Percentiles rank a stretch among this genome's conserved stretches.
Evolutionary conservation across 2,888 invertebrate genomes (phyloP).

Genomic region (Caenorhabditis doughertyi): DNA sequence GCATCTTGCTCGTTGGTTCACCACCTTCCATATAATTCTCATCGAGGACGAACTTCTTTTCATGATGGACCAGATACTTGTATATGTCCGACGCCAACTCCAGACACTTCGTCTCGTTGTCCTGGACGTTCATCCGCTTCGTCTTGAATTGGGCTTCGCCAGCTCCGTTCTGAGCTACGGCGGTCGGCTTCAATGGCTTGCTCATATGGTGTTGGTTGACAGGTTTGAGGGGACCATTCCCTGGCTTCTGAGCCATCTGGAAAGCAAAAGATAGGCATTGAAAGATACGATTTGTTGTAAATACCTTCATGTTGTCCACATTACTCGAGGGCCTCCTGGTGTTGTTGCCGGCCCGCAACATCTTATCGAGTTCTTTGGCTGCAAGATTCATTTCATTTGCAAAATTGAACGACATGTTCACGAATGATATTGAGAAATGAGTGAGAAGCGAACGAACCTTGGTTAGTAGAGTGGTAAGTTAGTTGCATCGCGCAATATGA

Average conservation of each 20-base stretch:
- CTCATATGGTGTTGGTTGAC: conserved; percentile 39
- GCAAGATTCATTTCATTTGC: conserved; percentile 30
- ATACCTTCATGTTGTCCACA: conserved; percentile 39
- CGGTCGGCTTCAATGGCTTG: conserved; percentile 17
- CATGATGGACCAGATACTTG: conserved; percentile 76
- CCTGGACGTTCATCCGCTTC: conserved; percentile 33
- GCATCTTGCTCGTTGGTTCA: conserved; percentile 89
- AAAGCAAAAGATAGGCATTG: neutral
- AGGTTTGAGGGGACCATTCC: conserved; percentile 47
- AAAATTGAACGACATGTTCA: conserved; percentile 34
- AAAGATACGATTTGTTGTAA: no score
- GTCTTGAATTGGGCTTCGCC: conserved; percentile 5
- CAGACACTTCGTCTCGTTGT: conserved; percentile 83
- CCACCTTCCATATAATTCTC: conserved; percentile 62
- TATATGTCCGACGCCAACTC: conserved; percentile 94
- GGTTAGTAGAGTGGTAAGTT: conserved; percentile 41
- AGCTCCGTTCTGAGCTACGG: neutral
- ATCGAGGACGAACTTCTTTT: conserved; percentile 56
- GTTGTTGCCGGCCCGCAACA: conserved; percentile 50
- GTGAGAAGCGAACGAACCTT: neutral
- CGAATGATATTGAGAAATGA: conserved; percentile 35
- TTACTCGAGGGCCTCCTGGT: conserved; percentile 33
- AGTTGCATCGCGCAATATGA: conserved; percentile 36
- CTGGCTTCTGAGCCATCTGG: conserved; percentile 31
- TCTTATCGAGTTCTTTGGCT: conserved; percentile 41